A percentile compares a stretch with the other conserved stretches of the same genome.
Conservation (phyloP, 2,888 invertebrate genomes). For the Argyresthia albistria region DNA sequence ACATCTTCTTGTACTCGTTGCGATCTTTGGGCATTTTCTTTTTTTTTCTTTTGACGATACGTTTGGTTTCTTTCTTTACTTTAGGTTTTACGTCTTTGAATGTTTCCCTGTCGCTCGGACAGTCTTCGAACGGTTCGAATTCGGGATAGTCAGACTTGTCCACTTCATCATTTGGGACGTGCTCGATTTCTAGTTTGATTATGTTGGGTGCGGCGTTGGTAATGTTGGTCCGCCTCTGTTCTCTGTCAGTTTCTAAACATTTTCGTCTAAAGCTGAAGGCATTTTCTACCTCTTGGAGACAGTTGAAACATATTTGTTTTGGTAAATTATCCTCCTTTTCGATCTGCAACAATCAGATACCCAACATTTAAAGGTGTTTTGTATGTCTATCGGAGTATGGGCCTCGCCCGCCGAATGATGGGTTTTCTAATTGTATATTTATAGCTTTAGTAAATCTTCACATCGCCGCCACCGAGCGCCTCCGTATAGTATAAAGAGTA, state of each 20-base stretch:
- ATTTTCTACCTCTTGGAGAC: conserved; percentile 47
- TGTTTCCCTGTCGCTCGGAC: conserved; percentile 12
- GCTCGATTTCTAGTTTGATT: neutral
- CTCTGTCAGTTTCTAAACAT: conserved; percentile 53
- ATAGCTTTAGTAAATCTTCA: too few relatives aligned
- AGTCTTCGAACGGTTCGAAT: conserved; percentile 1
- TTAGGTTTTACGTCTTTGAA: conserved; percentile 16
- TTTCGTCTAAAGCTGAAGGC: conserved; percentile 59
- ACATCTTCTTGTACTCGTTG: conserved; percentile 61
- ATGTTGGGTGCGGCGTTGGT: neutral
- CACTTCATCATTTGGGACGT: conserved; percentile 18
- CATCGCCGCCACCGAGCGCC: too few relatives aligned
- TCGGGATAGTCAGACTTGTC: conserved; percentile 23
- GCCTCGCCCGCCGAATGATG: too few relatives aligned
- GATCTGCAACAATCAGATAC: conserved; percentile 31
- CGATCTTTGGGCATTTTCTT: conserved; percentile 29
- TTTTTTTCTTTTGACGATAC: conserved; percentile 16
- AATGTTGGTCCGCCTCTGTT: conserved; percentile 7
- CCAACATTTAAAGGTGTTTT: too few relatives aligned
- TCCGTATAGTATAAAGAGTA: too few relatives aligned
- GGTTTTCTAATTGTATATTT: too few relatives aligned
- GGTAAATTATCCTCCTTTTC: conserved; percentile 48
- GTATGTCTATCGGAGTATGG: too few relatives aligned
- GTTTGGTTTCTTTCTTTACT: conserved; percentile 17
- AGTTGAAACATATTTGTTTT: conserved; percentile 45